These are phyloP conservation scores for Rhadina sibilatrix DNA, from an alignment of 2,113 vertebrate species.

Conservation along the genomic window DNA sequence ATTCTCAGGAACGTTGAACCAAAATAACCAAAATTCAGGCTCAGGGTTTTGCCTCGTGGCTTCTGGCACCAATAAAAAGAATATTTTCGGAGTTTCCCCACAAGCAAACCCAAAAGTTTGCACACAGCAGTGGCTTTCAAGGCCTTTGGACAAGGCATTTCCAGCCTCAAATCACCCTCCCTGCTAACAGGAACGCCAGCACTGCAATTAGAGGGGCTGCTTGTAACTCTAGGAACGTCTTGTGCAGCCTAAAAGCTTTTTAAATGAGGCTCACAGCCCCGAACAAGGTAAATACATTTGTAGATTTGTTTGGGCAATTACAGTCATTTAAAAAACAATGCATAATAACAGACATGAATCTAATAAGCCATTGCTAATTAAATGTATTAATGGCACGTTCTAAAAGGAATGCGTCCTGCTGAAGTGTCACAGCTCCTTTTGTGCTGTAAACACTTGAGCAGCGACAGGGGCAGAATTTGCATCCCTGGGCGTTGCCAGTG, in stretches of 20 bases:
- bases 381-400: neutral
- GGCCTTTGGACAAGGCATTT: neutral
- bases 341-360: neutral
- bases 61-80: neutral
- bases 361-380: constrained; percentile 46
- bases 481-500: neutral
- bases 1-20: neutral
- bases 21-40: neutral
- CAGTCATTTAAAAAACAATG: constrained; percentile 46
- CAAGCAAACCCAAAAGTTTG: neutral
- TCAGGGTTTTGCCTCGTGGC: fast-evolving
- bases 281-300: constrained; percentile 39
- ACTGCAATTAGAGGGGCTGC: neutral
- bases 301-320: constrained; percentile 49
- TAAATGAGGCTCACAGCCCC: neutral
- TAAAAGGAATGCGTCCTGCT: neutral
- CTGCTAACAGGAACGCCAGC: neutral
- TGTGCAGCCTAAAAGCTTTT: neutral
- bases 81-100: neutral
- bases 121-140: neutral
- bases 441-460: neutral
- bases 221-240: neutral
- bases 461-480: neutral
- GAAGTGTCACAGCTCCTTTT: neutral
- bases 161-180: neutral